A percentile compares a stretch with the other conserved stretches of the same genome.
Conservation (phyloP, 2,888 invertebrate species). For the Leucania comma region DNA sequence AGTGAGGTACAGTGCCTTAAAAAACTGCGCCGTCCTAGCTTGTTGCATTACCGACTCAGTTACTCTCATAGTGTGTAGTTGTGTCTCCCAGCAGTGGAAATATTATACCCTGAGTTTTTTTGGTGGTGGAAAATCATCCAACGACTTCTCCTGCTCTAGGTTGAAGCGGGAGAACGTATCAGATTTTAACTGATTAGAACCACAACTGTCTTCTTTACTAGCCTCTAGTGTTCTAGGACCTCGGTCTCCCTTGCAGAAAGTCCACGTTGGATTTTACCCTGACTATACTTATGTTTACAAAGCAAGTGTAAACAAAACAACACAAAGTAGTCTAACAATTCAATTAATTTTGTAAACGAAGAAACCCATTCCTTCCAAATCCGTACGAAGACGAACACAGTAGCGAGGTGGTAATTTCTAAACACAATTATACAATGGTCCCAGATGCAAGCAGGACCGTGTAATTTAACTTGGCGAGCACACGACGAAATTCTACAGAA, state of each 20-base stretch:
- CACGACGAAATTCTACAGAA: slow-evolving; percentile 41
- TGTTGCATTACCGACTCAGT: too few species aligned
- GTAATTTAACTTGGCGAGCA: slow-evolving; percentile 59
- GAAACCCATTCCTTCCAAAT: slow-evolving; percentile 23
- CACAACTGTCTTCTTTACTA: too few species aligned
- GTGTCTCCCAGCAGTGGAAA: background rate
- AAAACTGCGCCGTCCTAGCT: too few species aligned
- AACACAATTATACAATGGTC: slow-evolving; percentile 67
- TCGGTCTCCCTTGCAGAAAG: too few species aligned
- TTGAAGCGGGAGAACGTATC: too few species aligned
- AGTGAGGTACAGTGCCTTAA: too few species aligned
- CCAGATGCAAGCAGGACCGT: slow-evolving; percentile 57
- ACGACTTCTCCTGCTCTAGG: too few species aligned
- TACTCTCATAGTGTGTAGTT: background rate
- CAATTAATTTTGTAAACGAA: slow-evolving; percentile 4
- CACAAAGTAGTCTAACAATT: background rate
- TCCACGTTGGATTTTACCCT: too few species aligned
- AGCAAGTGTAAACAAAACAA: background rate
- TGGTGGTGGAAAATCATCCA: too few species aligned
- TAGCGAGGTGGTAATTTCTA: slow-evolving; percentile 61
- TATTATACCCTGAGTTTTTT: background rate
- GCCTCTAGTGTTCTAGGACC: too few species aligned
- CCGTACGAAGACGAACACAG: slow-evolving; percentile 43
- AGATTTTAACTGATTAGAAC: too few species aligned
- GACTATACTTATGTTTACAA: background rate